phyloP scores from a whole-genome alignment of 2,113 vertebrate genomes.

The Taxidea taxus region DNA sequence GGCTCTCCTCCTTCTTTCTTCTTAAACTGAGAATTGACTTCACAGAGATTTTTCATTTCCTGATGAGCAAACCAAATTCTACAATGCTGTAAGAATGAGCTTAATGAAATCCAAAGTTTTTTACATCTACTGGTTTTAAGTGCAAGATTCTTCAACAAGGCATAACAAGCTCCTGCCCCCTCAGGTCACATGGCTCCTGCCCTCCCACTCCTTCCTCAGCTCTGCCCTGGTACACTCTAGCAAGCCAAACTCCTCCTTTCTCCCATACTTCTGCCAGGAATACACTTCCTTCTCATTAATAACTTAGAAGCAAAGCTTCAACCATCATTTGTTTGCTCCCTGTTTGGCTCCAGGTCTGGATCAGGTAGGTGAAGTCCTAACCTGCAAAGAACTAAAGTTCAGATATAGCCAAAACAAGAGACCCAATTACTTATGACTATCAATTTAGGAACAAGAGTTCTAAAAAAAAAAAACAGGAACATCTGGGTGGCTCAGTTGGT shows the following conservation, averaged over 20 bases:
- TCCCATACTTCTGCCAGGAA: neutral
- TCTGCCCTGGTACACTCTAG: neutral
- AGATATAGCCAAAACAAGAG: neutral
- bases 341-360: neutral
- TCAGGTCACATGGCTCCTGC: neutral
- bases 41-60: neutral
- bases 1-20: slow-evolving; percentile 12
- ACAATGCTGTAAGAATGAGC: neutral
- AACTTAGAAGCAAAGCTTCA: neutral
- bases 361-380: neutral
- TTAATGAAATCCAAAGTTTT: neutral
- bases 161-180: neutral
- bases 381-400: neutral
- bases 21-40: neutral
- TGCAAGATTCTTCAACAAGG: neutral
- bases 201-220: neutral
- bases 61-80: neutral
- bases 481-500: neutral
- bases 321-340: neutral
- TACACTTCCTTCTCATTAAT: neutral
- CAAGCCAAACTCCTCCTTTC: neutral
- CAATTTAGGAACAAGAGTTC: neutral
- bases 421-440: neutral
- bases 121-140: neutral
- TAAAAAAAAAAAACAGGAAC: neutral